phyloP scores from a whole-genome alignment of 2,113 vertebrate species.

The Regulus satrapa region DNA sequence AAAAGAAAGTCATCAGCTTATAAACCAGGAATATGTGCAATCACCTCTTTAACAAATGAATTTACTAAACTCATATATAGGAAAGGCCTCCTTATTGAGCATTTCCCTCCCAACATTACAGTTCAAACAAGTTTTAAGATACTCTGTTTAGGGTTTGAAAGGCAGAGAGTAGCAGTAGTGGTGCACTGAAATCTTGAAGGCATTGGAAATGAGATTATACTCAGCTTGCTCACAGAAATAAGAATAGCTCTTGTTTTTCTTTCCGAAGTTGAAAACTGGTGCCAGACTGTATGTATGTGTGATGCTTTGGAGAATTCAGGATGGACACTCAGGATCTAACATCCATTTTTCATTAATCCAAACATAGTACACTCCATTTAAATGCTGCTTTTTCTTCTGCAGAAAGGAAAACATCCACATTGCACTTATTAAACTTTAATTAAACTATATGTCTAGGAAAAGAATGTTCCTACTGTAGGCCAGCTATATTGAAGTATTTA shows the following conservation, averaged over 20 bases:
- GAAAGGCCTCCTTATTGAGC: not conserved
- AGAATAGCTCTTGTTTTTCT: not conserved
- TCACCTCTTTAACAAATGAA: not conserved
- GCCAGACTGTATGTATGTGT: not conserved
- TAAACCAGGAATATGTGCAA: not conserved
- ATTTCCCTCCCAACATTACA: not conserved
- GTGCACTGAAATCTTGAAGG: not conserved
- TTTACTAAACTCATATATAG: not conserved
- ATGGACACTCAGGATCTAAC: not conserved
- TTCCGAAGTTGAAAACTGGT: not conserved
- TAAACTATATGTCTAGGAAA: not conserved
- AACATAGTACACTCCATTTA: not conserved
- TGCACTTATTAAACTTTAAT: slow-evolving; percentile 5
- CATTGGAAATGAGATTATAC: not conserved
- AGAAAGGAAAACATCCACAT: not conserved
- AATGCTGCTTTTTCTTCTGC: not conserved
- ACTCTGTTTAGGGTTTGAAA: not conserved
- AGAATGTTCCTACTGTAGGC: not conserved
- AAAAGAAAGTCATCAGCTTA: not conserved
- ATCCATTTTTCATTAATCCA: slow-evolving; percentile 41
- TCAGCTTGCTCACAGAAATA: not conserved
- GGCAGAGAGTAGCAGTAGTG: not conserved
- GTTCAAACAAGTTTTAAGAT: not conserved
- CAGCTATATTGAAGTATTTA: not conserved
- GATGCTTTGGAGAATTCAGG: not conserved